Percentiles rank a stretch among this genome's conserved stretches.
These are phyloP conservation scores for Homalodisca vitripennis DNA, from an alignment of 1,140 invertebrate genomes.

Conservation along the genomic window DNA sequence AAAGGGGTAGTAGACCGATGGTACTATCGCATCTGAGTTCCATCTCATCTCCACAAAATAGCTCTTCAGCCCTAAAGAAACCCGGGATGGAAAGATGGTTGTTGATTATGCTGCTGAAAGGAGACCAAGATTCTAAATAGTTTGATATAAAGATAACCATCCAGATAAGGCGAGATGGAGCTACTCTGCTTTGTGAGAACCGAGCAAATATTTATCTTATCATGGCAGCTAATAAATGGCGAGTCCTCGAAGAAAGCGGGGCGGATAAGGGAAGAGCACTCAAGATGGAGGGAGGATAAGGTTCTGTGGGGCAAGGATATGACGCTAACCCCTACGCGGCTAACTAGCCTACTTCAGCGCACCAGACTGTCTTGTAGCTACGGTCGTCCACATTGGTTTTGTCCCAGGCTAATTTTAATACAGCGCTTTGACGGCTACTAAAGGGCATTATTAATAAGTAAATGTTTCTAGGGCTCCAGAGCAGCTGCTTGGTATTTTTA, in stretches of 20 bases:
- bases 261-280: conserved; percentile 5
- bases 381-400: too few relatives aligned
- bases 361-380: neutral
- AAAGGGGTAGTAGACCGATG: too few relatives aligned
- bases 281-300: conserved; percentile 17
- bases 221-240: neutral
- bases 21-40: too few relatives aligned
- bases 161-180: conserved; percentile 1
- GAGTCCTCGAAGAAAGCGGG: neutral
- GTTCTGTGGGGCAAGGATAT: neutral
- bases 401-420: too few relatives aligned
- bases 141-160: neutral
- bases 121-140: conserved; percentile 8
- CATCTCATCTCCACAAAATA: neutral
- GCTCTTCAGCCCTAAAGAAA: neutral
- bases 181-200: neutral
- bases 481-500: too few relatives aligned
- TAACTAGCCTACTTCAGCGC: conserved; percentile 10
- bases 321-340: neutral
- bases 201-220: conserved; percentile 14
- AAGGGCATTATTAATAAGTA: conserved; percentile 12
- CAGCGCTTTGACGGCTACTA: neutral
- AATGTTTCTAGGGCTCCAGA: neutral
- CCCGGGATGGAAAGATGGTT: neutral
- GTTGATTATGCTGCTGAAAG: neutral